phyloP scores from a whole-genome alignment of 2,113 vertebrate genomes.

The Acanthochromis polyacanthus region DNA sequence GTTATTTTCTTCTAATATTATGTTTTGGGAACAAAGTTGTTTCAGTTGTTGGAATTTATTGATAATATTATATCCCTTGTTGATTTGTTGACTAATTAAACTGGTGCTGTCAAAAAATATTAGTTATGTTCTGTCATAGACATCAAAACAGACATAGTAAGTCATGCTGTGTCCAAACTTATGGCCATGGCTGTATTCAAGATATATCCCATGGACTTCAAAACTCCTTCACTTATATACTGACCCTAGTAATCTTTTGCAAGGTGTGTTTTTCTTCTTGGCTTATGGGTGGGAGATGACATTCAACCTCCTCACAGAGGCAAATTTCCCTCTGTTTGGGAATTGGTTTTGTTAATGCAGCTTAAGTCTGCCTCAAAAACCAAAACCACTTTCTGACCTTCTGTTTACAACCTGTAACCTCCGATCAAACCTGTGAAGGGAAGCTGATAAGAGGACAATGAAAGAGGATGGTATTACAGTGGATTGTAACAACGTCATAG shows the following conservation, averaged over 20 bases:
- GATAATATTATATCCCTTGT: no score
- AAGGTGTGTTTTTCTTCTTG: background rate
- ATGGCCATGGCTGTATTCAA: no score
- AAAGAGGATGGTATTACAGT: conserved; percentile 35
- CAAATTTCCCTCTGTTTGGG: background rate
- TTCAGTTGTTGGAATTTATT: no score
- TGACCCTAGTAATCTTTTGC: background rate
- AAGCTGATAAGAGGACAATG: conserved; percentile 50
- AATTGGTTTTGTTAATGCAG: conserved; percentile 44
- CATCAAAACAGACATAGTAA: no score
- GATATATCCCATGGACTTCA: no score
- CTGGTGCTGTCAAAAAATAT: no score
- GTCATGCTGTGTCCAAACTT: no score
- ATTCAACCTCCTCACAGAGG: background rate
- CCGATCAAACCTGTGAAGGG: conserved; percentile 44
- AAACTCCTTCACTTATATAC: no score
- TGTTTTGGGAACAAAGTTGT: no score
- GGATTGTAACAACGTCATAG: conserved; percentile 21
- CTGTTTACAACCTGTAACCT: conserved; percentile 56
- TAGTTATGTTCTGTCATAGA: no score
- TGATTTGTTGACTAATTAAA: no score
- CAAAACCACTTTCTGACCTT: conserved; percentile 5
- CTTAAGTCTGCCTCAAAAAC: conserved; percentile 13
- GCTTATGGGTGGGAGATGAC: background rate
- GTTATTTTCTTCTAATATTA: no score